These are phyloP conservation scores for Mobula hypostoma DNA, from an alignment of 2,113 vertebrate genomes.

Conservation along the genomic window DNA sequence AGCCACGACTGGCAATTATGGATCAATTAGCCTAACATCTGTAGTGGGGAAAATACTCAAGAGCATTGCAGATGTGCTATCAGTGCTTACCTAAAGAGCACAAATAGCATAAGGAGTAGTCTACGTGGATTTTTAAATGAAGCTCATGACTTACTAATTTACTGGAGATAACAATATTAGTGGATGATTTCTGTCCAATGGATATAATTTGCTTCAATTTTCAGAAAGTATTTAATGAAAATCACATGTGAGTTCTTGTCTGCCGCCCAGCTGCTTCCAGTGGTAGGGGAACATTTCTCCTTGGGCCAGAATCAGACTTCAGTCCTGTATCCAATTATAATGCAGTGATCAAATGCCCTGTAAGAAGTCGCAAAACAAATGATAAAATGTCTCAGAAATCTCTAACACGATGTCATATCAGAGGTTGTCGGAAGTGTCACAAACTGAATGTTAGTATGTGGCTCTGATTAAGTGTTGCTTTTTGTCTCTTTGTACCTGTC, in stretches of 20 bases:
- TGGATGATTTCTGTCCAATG: background rate
- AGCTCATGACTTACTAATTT: slow-evolving; percentile 7
- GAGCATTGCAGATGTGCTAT: background rate
- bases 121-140: background rate
- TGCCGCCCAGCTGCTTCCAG: background rate
- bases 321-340: background rate
- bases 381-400: background rate
- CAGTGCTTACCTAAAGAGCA: background rate
- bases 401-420: background rate
- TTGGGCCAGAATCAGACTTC: background rate
- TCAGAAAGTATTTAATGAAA: slow-evolving; percentile 6
- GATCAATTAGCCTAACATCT: slow-evolving; percentile 5
- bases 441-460: background rate
- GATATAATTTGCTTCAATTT: slow-evolving; percentile 6
- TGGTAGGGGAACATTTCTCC: background rate
- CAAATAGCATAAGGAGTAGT: background rate
- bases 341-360: background rate
- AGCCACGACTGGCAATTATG: background rate
- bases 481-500: background rate
- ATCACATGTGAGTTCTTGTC: background rate
- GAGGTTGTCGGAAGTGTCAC: background rate
- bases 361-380: background rate
- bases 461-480: background rate
- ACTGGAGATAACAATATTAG: slow-evolving; percentile 4
- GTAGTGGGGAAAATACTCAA: background rate